Conservation (phyloP, 2,888 invertebrate genomes). For the Pollenia griseotomentosa region DNA sequence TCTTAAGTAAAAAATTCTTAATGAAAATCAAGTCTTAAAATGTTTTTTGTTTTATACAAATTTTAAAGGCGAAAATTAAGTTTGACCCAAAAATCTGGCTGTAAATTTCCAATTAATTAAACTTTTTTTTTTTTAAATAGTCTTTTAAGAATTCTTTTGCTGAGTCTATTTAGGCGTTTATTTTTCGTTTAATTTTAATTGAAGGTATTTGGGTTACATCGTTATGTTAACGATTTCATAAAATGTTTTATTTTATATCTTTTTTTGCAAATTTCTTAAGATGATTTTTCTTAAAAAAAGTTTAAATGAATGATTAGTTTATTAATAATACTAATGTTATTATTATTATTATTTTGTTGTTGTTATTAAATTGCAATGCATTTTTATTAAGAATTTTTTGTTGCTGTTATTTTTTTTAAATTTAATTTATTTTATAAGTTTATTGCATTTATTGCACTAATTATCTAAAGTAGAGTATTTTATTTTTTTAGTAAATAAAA, state of each 20-base stretch:
- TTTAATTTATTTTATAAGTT: constrained; percentile 36
- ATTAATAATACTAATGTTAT: constrained; percentile 72
- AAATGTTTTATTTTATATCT: constrained; percentile 71
- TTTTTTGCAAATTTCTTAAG: constrained; percentile 12
- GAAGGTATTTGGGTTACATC: constrained; percentile 79
- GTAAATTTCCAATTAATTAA: not conserved
- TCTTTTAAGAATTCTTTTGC: constrained; percentile 8
- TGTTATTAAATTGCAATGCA: constrained; percentile 57
- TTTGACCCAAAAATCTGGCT: not conserved
- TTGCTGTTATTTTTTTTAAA: not conserved
- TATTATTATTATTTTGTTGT: constrained; percentile 44
- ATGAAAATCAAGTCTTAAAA: not conserved
- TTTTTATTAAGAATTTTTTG: constrained; percentile 45
- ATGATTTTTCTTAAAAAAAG: constrained; percentile 76
- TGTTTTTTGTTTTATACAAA: not conserved
- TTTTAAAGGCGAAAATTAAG: not conserved
- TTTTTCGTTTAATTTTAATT: constrained; percentile 70
- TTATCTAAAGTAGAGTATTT: constrained; percentile 72
- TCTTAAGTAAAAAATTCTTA: not conserved
- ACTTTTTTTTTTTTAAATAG: not conserved
- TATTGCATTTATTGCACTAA: constrained; percentile 70
- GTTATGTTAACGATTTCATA: constrained; percentile 74
- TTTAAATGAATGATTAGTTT: constrained; percentile 10
- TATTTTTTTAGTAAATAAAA: constrained; percentile 70
- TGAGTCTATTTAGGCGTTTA: constrained; percentile 43